These are phyloP conservation scores for Aphidoletes aphidimyza DNA, from an alignment of 2,888 invertebrate genomes.

Conservation along the genomic window DNA sequence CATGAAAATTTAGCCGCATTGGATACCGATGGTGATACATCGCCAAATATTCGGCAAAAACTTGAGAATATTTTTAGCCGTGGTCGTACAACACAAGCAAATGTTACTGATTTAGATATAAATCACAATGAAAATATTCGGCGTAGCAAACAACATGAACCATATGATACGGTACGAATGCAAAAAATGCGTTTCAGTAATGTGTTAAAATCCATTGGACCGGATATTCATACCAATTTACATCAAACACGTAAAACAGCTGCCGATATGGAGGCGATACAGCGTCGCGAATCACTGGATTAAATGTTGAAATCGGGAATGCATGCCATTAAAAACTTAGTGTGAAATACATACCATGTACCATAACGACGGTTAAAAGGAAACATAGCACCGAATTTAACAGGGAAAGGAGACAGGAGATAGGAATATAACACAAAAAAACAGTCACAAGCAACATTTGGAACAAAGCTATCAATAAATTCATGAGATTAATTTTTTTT, in stretches of 20 bases:
- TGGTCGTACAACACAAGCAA: background rate
- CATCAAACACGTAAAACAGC: background rate
- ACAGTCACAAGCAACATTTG: background rate
- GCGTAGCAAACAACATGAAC: constrained; percentile 1
- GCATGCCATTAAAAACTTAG: background rate
- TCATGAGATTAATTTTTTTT: constrained; percentile 49
- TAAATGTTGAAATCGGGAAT: background rate
- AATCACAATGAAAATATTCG: background rate
- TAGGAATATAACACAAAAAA: background rate
- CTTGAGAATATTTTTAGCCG: constrained; percentile 6
- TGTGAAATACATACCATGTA: too few species aligned
- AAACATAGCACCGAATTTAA: background rate
- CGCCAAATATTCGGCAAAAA: background rate
- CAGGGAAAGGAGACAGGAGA: background rate
- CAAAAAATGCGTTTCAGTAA: constrained; percentile 55
- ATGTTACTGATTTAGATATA: background rate
- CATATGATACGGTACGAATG: constrained; percentile 56
- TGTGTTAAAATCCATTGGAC: constrained; percentile 55
- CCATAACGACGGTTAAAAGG: too few species aligned
- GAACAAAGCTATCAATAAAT: constrained; percentile 47
- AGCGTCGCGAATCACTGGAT: constrained; percentile 16
- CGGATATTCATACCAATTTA: constrained; percentile 52
- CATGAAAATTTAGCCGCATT: constrained; percentile 28
- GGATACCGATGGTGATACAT: too few species aligned
- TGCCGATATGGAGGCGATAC: background rate